A percentile compares a stretch with the other conserved stretches of the same genome.
Conservation (phyloP, 2,888 invertebrate species). For the Rhingia campestris region DNA sequence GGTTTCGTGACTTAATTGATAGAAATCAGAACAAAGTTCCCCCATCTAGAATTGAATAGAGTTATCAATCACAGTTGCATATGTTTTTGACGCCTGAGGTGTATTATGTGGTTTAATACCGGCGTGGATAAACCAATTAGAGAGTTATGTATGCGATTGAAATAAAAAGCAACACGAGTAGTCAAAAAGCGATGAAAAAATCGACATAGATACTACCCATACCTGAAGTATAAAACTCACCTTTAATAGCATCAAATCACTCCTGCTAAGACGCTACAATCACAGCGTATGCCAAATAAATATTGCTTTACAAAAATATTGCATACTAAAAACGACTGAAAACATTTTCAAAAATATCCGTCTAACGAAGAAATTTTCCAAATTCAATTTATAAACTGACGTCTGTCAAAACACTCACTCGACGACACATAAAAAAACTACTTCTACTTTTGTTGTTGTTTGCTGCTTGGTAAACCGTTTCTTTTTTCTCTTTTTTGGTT, state of each 20-base stretch:
- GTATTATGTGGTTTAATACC: not conserved
- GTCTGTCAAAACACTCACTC: constrained; percentile 24
- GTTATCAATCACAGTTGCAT: constrained; percentile 20
- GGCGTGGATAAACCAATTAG: not conserved
- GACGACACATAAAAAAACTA: constrained; percentile 32
- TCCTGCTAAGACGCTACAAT: not conserved
- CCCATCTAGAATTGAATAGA: not conserved
- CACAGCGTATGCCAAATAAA: not conserved
- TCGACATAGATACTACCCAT: not conserved
- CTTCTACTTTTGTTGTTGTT: constrained; percentile 49
- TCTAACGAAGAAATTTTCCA: constrained; percentile 4
- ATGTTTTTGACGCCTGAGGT: constrained; percentile 10
- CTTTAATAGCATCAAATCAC: constrained; percentile 15
- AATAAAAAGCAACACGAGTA: too few relatives aligned
- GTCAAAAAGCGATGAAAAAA: not conserved
- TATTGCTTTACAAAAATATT: not conserved
- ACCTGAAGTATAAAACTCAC: constrained; percentile 4
- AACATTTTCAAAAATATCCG: constrained; percentile 24
- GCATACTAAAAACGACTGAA: constrained; percentile 16
- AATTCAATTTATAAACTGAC: constrained; percentile 6
- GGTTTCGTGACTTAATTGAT: constrained; percentile 61
- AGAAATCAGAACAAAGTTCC: constrained; percentile 33
- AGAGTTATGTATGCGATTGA: not conserved
- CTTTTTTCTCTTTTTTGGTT: constrained; percentile 75
- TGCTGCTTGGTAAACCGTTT: constrained; percentile 27